A percentile compares a stretch with the other conserved stretches of the same genome.
Conservation (phyloP, 2,888 invertebrate species). For the Thereva unica region DNA sequence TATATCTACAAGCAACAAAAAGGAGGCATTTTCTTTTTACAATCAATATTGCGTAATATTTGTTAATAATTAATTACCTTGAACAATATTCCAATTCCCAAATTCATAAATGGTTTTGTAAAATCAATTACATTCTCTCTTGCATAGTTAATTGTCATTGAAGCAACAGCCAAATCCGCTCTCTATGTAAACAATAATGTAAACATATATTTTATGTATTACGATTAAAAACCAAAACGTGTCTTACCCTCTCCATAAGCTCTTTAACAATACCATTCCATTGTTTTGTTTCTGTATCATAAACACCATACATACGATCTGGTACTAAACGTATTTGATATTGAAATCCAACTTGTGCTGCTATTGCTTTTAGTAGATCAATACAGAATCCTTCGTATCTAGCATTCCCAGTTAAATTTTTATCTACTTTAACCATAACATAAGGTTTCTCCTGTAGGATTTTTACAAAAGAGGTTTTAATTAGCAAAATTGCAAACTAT, state of each 20-base stretch:
- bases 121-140: slow-evolving; percentile 90
- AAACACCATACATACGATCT: slow-evolving; percentile 87
- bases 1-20: no score
- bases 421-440: slow-evolving; percentile 85
- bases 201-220: no score
- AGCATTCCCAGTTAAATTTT: slow-evolving; percentile 84
- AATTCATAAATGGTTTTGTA: slow-evolving; percentile 97
- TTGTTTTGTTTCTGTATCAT: slow-evolving; percentile 82
- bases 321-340: slow-evolving; percentile 83
- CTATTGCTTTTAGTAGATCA: slow-evolving; percentile 82
- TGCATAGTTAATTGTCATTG: slow-evolving; percentile 97
- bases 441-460: slow-evolving; percentile 80
- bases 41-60: no score
- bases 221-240: no score
- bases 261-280: slow-evolving; percentile 91
- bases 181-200: slow-evolving; percentile 64
- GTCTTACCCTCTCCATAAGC: slow-evolving; percentile 78
- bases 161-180: slow-evolving; percentile 94
- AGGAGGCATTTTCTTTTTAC: no score
- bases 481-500: no score
- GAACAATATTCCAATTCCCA: slow-evolving; percentile 94
- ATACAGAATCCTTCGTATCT: slow-evolving; percentile 91
- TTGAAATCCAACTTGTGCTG: slow-evolving; percentile 83
- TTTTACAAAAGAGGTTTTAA: not conserved
- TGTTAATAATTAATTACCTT: slow-evolving; percentile 66